phyloP scores from a whole-genome alignment of 2,888 invertebrate species.

The Cosmorhoe ocellata region DNA sequence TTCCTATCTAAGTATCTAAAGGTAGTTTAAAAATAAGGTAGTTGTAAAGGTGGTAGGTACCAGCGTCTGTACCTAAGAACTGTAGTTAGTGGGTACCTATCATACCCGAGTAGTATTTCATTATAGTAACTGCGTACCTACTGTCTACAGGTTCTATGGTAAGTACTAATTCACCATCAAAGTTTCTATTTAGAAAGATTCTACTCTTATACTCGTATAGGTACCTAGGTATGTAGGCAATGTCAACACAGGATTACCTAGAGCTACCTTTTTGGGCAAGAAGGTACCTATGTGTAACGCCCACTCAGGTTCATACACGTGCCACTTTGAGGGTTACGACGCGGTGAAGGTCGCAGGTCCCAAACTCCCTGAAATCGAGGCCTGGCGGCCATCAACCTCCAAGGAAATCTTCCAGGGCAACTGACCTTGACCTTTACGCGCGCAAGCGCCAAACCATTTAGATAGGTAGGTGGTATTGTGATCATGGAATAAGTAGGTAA shows the following conservation, averaged over 20 bases:
- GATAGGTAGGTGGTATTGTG: too few relatives aligned
- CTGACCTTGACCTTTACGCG: conserved; percentile 78
- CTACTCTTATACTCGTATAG: not conserved
- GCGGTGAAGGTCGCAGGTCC: conserved; percentile 72
- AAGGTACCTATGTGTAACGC: conserved; percentile 43
- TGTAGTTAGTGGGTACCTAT: too few relatives aligned
- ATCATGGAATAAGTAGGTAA: too few relatives aligned
- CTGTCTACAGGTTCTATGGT: too few relatives aligned
- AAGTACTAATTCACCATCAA: too few relatives aligned
- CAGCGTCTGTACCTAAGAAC: too few relatives aligned
- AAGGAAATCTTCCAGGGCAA: conserved; percentile 78
- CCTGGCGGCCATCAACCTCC: conserved; percentile 69
- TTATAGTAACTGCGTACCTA: too few relatives aligned
- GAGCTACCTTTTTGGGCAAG: not conserved
- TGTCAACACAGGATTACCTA: conserved; percentile 16
- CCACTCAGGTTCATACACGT: conserved; percentile 67
- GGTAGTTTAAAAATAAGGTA: too few relatives aligned
- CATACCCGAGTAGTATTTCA: too few relatives aligned
- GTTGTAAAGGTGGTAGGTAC: too few relatives aligned
- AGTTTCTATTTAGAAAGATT: too few relatives aligned
- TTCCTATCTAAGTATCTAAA: too few relatives aligned
- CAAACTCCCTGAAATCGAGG: conserved; percentile 71
- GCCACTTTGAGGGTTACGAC: conserved; percentile 59
- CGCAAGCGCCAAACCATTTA: conserved; percentile 73
- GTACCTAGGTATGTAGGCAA: not conserved